phyloP scores from a whole-genome alignment of 2,797 vertebrate species.

The Phataginus tricuspis region DNA sequence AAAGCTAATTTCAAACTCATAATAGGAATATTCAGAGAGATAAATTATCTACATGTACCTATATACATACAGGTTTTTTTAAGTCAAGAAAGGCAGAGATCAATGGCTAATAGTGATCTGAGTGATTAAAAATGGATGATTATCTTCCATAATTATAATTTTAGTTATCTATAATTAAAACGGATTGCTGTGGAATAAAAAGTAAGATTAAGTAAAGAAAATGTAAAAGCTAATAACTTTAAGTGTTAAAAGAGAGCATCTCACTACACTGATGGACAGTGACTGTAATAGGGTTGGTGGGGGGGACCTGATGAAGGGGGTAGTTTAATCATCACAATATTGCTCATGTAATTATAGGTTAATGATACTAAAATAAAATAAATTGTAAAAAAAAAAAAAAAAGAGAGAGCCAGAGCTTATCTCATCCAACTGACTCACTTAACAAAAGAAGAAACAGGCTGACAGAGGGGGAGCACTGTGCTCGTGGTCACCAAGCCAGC shows the following conservation, averaged over 20 bases:
- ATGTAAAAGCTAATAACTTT: background rate
- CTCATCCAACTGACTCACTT: constrained; percentile 53
- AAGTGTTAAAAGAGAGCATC: background rate
- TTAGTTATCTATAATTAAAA: constrained; percentile 42
- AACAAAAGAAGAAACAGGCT: background rate
- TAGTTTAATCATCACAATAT: no score
- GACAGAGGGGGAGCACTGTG: background rate
- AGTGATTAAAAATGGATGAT: background rate
- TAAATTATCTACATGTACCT: background rate
- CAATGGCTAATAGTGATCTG: background rate
- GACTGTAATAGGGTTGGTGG: no score
- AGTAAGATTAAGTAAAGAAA: background rate
- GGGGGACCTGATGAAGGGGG: no score
- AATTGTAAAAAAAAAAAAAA: no score
- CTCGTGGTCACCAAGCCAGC: background rate
- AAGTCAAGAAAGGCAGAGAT: background rate
- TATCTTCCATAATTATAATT: constrained; percentile 28
- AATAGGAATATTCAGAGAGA: background rate
- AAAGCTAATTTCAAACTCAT: constrained; percentile 23
- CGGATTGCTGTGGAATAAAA: background rate
- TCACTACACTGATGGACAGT: no score
- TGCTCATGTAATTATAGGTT: no score
- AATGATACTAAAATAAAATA: no score
- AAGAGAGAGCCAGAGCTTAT: constrained; percentile 40
- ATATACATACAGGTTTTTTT: background rate